Base-by-base conservation (phyloP, 2,888 invertebrate species). In the Vanessa cardui region DNA sequence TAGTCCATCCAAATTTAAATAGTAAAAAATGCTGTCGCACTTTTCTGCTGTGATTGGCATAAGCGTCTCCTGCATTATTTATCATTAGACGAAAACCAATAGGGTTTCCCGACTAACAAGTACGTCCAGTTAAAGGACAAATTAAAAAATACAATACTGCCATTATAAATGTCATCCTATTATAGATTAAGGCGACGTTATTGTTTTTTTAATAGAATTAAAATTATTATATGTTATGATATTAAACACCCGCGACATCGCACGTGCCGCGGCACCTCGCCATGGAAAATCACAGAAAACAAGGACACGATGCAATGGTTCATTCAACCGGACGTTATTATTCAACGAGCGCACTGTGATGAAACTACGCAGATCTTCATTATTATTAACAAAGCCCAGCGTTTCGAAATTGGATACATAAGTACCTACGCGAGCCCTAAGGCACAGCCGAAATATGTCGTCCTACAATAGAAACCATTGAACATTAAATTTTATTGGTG, bases 271-370 rank as follows among this genome's bases (percentile, higher is more conserved):
- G 66, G 64, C 73, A 71, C 71, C 73, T 73, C 68, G 74, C 79
- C 84, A 86, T 90, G 90, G 91, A 92, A 92, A 92, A 91, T 89
- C 89, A 90, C 92, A 90, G 88, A 89, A 90, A 91, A 92, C 92
- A 92, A 92, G 92, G 92, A 91, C 92, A 88, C 86, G 81, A 80
- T 90, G 92, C 92, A 92, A 92, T 87, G 85, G 92, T 92, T 91
- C 92, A 90, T 92, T 92, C 90, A 92, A 92, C 92, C 87, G 86
- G 83, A 84, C 85, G 86, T 90, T 90, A 89, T 91, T 91, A 92
- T 92, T 92, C 92, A 90, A 90, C 89, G 76, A 86, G 82, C 92
- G 85, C 85, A 88, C 83, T 85, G 77, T 90, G 91, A 90, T 89
- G 92, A 92, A 91, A 92, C 90, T 82, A 84, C 84, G 82, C 77